phyloP scores from a whole-genome alignment of 2,113 vertebrate genomes.

The Synodontis membranacea region DNA sequence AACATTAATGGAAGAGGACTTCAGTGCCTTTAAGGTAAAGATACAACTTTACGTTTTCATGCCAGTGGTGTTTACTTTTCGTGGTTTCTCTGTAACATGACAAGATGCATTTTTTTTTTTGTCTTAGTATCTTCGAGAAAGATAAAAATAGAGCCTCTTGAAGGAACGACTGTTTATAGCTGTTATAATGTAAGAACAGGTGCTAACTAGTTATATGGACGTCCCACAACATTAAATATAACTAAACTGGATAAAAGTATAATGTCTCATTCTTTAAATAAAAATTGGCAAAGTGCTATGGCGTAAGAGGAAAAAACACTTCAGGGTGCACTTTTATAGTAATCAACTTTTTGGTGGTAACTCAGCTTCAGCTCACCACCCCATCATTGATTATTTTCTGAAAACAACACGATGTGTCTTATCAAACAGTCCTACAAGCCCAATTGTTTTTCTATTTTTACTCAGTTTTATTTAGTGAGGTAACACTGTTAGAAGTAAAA shows the following conservation, averaged over 20 bases:
- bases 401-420: background rate
- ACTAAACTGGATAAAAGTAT: background rate
- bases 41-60: background rate
- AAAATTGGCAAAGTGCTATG: background rate
- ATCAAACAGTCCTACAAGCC: background rate
- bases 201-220: background rate
- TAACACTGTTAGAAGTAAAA: background rate
- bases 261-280: background rate
- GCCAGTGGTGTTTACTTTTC: background rate
- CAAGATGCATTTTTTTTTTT: background rate
- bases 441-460: background rate
- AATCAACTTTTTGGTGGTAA: background rate
- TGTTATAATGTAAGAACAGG: background rate
- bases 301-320: background rate
- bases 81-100: background rate
- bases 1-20: background rate
- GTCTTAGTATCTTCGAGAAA: background rate
- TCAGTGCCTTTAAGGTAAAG: background rate
- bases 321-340: background rate
- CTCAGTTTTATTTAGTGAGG: background rate
- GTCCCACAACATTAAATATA: background rate
- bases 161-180: background rate
- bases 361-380: background rate
- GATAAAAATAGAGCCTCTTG: background rate
- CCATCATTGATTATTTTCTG: background rate